Conservation (phyloP, 2,113 vertebrate genomes). For the Melozone crissalis region DNA sequence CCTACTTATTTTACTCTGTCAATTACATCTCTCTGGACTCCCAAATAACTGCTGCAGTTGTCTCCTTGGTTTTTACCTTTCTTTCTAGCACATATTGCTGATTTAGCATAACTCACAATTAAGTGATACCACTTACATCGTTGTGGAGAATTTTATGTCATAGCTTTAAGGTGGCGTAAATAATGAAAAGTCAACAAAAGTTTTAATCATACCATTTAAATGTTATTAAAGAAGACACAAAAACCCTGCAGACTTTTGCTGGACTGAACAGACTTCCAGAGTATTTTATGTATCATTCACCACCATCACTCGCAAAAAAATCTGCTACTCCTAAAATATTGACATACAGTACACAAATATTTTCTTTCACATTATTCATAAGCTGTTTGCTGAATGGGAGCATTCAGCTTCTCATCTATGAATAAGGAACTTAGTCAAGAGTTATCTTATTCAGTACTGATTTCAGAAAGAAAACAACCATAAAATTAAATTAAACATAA, state of each 20-base stretch:
- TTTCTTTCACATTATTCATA: slow-evolving; percentile 54
- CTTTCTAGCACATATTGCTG: background rate
- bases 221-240: background rate
- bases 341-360: slow-evolving; percentile 43
- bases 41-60: background rate
- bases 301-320: background rate
- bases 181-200: background rate
- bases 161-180: background rate
- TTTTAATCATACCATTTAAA: background rate
- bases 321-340: slow-evolving; percentile 37
- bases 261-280: background rate
- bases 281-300: background rate
- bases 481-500: slow-evolving; percentile 50
- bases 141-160: background rate
- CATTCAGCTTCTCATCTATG: slow-evolving; percentile 10
- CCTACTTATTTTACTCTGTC: background rate
- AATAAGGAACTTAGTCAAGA: slow-evolving; percentile 36
- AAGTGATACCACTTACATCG: background rate
- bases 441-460: slow-evolving; percentile 3
- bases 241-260: background rate
- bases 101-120: background rate
- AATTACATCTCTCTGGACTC: background rate
- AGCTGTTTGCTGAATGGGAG: slow-evolving; percentile 33
- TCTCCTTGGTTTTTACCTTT: background rate
- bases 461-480: slow-evolving; percentile 42